These are phyloP conservation scores for Enteromius argenteus DNA, from an alignment of 2,797 vertebrate genomes.

Conservation along the genomic window DNA sequence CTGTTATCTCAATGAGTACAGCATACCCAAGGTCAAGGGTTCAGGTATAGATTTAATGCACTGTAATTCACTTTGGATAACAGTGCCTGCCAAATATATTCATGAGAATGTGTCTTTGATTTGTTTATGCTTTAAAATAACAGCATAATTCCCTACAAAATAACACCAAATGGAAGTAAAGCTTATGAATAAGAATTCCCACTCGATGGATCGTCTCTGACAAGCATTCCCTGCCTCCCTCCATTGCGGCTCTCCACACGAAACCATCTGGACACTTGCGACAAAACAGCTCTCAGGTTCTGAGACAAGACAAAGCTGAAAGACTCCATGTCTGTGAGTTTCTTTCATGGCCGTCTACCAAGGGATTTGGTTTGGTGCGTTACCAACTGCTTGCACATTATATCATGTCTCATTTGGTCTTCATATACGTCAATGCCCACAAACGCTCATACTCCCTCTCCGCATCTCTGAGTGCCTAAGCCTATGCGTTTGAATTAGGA, in stretches of 20 bases:
- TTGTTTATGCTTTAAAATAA: conserved; percentile 42
- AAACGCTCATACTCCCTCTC: not conserved
- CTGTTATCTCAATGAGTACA: not conserved
- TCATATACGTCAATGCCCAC: conserved; percentile 16
- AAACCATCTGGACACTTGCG: conserved; percentile 44
- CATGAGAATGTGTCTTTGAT: not conserved
- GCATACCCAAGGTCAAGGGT: not conserved
- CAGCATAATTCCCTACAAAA: conserved; percentile 38
- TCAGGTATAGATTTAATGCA: not conserved
- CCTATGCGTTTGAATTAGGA: conserved; percentile 34
- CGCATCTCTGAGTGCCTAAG: not conserved
- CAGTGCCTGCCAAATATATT: conserved; percentile 12
- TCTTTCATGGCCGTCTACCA: conserved; percentile 39
- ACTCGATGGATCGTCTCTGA: conserved; percentile 37
- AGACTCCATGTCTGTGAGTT: conserved; percentile 41
- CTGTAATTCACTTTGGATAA: conserved; percentile 20
- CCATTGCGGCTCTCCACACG: conserved; percentile 9
- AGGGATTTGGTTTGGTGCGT: conserved; percentile 24
- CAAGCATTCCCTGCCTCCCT: conserved; percentile 10
- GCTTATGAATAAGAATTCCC: conserved; percentile 33
- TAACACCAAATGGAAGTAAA: conserved; percentile 31
- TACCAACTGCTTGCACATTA: conserved; percentile 44
- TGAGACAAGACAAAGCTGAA: conserved; percentile 44
- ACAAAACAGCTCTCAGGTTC: conserved; percentile 45
- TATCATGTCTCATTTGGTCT: conserved; percentile 28